Base-by-base conservation (phyloP, 2,888 invertebrate genomes). In the Carcina quercana region DNA sequence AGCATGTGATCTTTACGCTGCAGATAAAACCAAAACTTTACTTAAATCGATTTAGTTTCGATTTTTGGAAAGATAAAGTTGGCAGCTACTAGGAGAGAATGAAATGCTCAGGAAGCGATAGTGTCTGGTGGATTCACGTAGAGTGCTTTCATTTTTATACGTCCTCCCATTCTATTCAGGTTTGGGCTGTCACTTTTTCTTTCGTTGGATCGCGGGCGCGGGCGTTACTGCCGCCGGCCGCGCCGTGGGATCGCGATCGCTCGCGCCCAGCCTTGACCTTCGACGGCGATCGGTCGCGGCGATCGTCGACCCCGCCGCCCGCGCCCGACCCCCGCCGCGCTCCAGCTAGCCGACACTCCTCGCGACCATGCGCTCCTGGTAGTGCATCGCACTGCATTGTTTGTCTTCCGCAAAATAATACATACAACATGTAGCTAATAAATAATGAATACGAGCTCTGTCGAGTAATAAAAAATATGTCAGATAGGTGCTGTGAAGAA, bases 101-200 rank as follows among this genome's bases (percentile, higher is more conserved):
- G 3, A 20, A 10, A 4, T 20, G 20, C 20, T 3, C 10, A 4
- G 14, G n/a, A n/a, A 3, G 20, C 2, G 6, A 20, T 3, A 5
- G 10, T 20, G 10, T n/a, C 8, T 10, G 10, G 17, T 19, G 19
- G 24, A 34, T 35, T 35, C 35, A n/a, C n/a, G n/a, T n/a, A n/a
- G n/a, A 39, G 39, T 65, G 79, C 82, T 83, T 82, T 84, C 83
- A 74, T 79, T 84, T 83, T 82, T 82, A 76, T 73, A 63, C 73
- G 82, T 78, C 79, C 80, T 73, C 70, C 69, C 64, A 67, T 70
- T 73, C 75, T 76, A 74, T 76, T 79, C 78, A 72, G 75, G 79
- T 79, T 80, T 72, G 70, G 78, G 66, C 68, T 68, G 78, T 79
- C 80, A 83, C 83, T 83, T 83, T 83, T 83, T 82, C 70, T 82